phyloP scores from a whole-genome alignment of 1,140 invertebrate species.

The Colletes gigas region DNA sequence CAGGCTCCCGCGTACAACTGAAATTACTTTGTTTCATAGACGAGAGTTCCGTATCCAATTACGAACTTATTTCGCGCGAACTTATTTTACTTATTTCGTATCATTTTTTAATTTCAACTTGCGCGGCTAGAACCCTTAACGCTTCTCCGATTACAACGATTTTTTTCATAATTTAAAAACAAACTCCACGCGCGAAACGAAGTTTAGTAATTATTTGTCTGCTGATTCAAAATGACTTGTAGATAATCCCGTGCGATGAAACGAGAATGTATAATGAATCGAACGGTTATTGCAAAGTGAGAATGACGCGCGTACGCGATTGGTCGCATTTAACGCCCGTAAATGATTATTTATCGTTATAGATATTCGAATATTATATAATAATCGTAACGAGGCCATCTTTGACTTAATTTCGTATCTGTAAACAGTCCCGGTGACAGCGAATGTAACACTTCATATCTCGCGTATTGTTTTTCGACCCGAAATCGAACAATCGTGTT shows the following conservation, averaged over 20 bases:
- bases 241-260: slow-evolving; percentile 1
- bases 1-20: no score
- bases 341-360: not conserved
- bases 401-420: not conserved
- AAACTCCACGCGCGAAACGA: not conserved
- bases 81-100: not conserved
- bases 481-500: not conserved
- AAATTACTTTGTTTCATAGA: not conserved
- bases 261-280: not conserved
- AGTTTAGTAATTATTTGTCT: not conserved
- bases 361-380: not conserved
- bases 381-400: not conserved
- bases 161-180: not conserved
- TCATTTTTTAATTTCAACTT: no score
- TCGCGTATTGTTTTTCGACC: not conserved
- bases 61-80: not conserved
- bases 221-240: not conserved
- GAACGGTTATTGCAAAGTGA: not conserved
- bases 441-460: not conserved
- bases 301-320: slow-evolving; percentile 2
- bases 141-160: not conserved
- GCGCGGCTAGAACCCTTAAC: no score
- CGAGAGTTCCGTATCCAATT: not conserved
- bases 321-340: not conserved
- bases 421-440: not conserved